phyloP scores from a whole-genome alignment of 2,888 invertebrate genomes.

The Ophion obscuratus region DNA sequence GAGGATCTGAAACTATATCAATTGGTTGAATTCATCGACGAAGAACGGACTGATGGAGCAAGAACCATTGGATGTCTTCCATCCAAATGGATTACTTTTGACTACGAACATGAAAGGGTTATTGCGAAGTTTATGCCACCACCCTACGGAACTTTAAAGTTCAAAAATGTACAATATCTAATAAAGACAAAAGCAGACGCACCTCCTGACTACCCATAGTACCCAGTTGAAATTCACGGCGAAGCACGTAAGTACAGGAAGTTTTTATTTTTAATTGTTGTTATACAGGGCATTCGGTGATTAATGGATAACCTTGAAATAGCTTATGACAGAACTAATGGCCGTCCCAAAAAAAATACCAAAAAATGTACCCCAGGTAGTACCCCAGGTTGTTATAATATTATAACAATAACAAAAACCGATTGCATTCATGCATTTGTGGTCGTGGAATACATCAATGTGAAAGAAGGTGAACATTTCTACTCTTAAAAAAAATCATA shows the following conservation, averaged over 20 bases:
- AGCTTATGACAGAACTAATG: too few relatives aligned
- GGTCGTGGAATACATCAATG: too few relatives aligned
- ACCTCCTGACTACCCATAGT: neutral
- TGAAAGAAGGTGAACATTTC: too few relatives aligned
- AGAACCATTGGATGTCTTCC: conserved; percentile 2
- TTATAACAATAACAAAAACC: too few relatives aligned
- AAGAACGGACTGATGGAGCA: neutral
- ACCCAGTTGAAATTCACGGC: neutral
- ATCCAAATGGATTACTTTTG: neutral
- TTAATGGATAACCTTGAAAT: neutral
- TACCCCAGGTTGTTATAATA: too few relatives aligned
- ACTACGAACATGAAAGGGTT: neutral
- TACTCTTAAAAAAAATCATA: too few relatives aligned
- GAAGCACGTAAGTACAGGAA: neutral
- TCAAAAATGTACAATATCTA: neutral
- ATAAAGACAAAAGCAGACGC: neutral
- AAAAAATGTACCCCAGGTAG: too few relatives aligned
- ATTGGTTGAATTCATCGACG: conserved; percentile 11
- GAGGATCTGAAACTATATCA: neutral
- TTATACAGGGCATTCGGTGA: neutral
- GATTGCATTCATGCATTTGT: too few relatives aligned
- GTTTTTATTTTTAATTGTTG: neutral
- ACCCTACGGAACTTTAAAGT: neutral
- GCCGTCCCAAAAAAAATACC: too few relatives aligned
- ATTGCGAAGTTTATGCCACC: neutral